Percentiles rank a stretch among this genome's conserved stretches.
Evolutionary conservation across 2,113 vertebrate species (phyloP).

Genomic region (Onychostruthus taczanowskii): DNA sequence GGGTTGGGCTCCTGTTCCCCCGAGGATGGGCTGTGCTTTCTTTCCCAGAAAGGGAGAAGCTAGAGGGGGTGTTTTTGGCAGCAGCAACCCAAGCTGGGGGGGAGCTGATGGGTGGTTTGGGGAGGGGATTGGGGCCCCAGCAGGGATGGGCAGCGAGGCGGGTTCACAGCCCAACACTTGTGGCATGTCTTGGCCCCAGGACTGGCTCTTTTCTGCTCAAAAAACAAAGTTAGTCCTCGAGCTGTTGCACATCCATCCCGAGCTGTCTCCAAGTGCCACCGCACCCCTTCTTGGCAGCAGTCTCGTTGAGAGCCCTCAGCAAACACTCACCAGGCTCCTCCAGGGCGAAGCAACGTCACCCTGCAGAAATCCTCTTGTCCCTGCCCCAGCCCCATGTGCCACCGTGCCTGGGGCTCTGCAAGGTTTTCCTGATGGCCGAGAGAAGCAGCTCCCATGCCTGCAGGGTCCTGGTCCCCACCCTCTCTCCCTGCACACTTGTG

Average conservation of each 20-base stretch:
- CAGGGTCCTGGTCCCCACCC: neutral
- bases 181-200: neutral
- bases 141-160: neutral
- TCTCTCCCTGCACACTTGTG: neutral
- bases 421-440: accelerated
- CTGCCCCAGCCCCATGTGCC: neutral
- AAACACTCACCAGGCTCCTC: neutral
- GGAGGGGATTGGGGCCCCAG: neutral
- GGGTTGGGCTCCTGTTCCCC: accelerated
- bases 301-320: neutral
- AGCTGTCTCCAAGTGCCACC: neutral
- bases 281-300: neutral
- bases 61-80: neutral
- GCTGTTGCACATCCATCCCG: neutral
- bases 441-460: neutral
- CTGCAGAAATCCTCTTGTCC: neutral
- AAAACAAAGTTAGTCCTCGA: neutral
- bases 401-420: neutral
- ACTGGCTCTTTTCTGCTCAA: neutral
- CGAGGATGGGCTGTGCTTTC: neutral
- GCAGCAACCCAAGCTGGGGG: neutral
- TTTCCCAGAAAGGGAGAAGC: neutral
- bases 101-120: neutral
- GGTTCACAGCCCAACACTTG: neutral
- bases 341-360: accelerated